Conservation (phyloP, 2,888 invertebrate species). For the Orchestes rusci region DNA sequence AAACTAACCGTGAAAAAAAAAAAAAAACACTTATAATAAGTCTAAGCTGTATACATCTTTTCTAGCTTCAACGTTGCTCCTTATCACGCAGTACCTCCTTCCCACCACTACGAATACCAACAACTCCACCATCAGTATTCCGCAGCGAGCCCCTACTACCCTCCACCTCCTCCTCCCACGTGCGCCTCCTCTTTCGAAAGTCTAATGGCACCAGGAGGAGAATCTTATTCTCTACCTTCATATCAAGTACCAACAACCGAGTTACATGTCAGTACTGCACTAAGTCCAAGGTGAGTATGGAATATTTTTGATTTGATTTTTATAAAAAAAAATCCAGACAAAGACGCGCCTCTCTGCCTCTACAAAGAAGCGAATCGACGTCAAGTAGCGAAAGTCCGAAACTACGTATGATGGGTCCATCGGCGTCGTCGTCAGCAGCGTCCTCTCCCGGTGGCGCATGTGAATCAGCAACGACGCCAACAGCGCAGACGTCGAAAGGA, state of each 20-base stretch:
- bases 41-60: too few species aligned
- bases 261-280: constrained; percentile 58
- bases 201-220: constrained; percentile 52
- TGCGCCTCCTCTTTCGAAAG: constrained; percentile 49
- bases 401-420: constrained; percentile 47
- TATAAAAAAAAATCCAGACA: constrained; percentile 36
- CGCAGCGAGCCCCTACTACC: constrained; percentile 49
- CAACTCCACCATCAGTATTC: constrained; percentile 46
- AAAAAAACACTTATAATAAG: neutral
- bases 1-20: neutral
- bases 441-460: constrained; percentile 48
- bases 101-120: constrained; percentile 55
- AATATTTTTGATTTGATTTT: neutral
- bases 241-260: constrained; percentile 59
- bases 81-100: constrained; percentile 48
- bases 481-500: constrained; percentile 41
- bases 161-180: constrained; percentile 51
- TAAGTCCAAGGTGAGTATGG: constrained; percentile 46
- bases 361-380: constrained; percentile 74
- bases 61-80: constrained; percentile 56
- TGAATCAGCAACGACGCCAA: constrained; percentile 30
- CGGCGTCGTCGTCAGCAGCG: constrained; percentile 63
- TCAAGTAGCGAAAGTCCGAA: constrained; percentile 73
- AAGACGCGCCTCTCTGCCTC: constrained; percentile 67
- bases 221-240: constrained; percentile 40